phyloP scores from a whole-genome alignment of 2,113 vertebrate species.

The Rhegmatorhina hoffmannsi region DNA sequence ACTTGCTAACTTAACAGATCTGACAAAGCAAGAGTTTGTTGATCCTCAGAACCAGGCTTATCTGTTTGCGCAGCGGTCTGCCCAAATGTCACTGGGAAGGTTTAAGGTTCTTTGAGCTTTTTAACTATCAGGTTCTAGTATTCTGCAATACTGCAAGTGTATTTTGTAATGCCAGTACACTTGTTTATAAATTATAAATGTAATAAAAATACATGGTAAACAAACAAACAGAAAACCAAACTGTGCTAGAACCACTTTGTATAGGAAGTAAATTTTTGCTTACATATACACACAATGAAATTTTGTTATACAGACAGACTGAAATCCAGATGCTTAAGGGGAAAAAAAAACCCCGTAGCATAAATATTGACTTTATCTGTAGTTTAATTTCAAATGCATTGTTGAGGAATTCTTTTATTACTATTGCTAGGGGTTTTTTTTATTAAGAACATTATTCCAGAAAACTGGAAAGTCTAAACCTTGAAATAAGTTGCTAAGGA shows the following conservation, averaged over 20 bases:
- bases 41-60: conserved; percentile 30
- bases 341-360: neutral
- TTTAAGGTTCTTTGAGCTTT: neutral
- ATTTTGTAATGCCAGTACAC: neutral
- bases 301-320: neutral
- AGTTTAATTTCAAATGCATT: neutral
- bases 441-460: neutral
- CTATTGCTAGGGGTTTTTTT: neutral
- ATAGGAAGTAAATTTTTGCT: neutral
- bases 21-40: conserved; percentile 4
- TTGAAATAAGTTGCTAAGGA: neutral
- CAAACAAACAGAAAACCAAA: no score
- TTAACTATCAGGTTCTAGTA: neutral
- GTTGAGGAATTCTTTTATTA: neutral
- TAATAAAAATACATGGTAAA: neutral
- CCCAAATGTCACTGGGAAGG: neutral
- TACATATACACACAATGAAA: neutral
- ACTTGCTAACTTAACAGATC: conserved; percentile 1
- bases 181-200: neutral
- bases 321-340: neutral
- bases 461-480: neutral
- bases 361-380: neutral
- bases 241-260: neutral
- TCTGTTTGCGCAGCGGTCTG: conserved; percentile 45
- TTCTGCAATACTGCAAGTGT: neutral